phyloP scores from a whole-genome alignment of 2,113 vertebrate species.

The Cyrtonyx montezumae region DNA sequence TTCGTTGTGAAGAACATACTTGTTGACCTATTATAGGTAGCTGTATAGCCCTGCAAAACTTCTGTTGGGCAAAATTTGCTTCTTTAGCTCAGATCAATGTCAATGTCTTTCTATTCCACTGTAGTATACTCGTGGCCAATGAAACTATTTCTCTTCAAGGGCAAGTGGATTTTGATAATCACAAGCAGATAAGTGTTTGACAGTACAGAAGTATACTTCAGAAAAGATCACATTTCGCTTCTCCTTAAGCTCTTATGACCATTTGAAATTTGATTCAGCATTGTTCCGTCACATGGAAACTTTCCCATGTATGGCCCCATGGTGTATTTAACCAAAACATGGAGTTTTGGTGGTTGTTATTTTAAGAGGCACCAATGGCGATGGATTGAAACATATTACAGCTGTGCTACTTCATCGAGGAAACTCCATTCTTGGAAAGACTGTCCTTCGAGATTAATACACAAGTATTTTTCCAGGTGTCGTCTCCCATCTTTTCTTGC shows the following conservation, averaged over 20 bases:
- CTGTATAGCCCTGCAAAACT: not conserved
- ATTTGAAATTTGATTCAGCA: not conserved
- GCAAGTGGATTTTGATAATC: not conserved
- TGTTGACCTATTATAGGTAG: not conserved
- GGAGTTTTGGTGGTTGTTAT: not conserved
- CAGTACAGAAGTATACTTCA: not conserved
- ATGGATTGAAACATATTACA: not conserved
- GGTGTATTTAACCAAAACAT: not conserved
- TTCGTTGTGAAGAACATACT: not conserved
- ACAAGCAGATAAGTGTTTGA: not conserved
- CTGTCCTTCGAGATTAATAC: not conserved
- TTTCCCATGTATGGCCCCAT: no score
- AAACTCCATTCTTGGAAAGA: not conserved
- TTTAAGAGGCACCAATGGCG: not conserved
- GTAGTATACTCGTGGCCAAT: not conserved
- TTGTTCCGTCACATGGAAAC: not conserved
- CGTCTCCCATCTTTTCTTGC: not conserved
- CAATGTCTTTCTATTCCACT: rapidly evolving
- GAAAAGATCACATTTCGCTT: not conserved
- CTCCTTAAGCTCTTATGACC: not conserved
- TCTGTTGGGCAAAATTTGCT: not conserved
- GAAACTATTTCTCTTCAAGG: not conserved
- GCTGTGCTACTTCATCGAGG: not conserved
- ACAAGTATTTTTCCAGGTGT: not conserved
- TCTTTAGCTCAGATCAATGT: not conserved